Percentiles rank a stretch among this genome's conserved stretches.
Conservation (phyloP, 1,140 invertebrate genomes). For the Sarcophaga peregrina region DNA sequence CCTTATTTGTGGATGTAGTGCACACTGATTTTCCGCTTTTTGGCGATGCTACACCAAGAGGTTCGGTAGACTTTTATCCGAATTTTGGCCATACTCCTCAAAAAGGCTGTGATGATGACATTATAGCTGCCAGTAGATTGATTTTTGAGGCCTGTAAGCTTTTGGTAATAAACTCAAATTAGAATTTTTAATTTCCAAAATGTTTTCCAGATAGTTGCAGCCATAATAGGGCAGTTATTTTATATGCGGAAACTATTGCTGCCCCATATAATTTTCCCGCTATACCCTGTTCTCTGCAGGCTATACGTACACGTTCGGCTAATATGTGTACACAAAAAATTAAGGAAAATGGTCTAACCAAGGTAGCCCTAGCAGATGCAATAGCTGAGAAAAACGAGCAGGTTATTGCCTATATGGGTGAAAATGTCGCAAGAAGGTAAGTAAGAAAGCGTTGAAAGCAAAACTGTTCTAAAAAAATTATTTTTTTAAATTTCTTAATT, state of each 20-base stretch:
- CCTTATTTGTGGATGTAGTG: conserved; percentile 71
- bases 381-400: conserved; percentile 40
- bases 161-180: neutral
- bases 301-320: conserved; percentile 47
- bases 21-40: conserved; percentile 72
- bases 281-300: conserved; percentile 50
- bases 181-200: neutral
- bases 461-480: neutral
- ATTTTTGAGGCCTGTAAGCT: conserved; percentile 58
- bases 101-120: conserved; percentile 72
- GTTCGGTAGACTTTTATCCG: conserved; percentile 74
- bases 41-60: conserved; percentile 69
- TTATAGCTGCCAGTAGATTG: conserved; percentile 60
- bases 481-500: neutral
- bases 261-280: conserved; percentile 55
- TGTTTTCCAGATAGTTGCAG: conserved; percentile 57
- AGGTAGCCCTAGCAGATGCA: conserved; percentile 27
- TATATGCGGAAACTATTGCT: conserved; percentile 60
- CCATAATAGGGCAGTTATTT: conserved; percentile 59
- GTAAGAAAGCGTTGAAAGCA: neutral
- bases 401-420: conserved; percentile 57
- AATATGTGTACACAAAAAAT: conserved; percentile 44
- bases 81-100: conserved; percentile 72
- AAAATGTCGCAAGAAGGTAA: conserved; percentile 55
- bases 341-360: neutral